Percentiles rank a stretch among this genome's conserved stretches.
Conservation (phyloP, 2,113 vertebrate species). For the Microcebus tavaratra region DNA sequence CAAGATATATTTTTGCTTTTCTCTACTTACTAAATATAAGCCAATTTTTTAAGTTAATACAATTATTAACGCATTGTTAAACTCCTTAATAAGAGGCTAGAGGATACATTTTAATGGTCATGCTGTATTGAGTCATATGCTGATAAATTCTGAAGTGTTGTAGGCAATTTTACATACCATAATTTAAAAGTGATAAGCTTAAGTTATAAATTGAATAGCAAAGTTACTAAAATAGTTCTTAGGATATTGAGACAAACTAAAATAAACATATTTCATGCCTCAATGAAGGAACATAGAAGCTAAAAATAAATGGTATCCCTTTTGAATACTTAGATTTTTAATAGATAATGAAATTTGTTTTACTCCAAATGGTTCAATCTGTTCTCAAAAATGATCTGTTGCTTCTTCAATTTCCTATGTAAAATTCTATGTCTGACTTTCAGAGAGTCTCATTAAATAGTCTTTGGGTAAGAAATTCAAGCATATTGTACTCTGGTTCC, state of each 20-base stretch:
- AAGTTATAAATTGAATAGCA: background rate
- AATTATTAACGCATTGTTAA: background rate
- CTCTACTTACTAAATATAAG: background rate
- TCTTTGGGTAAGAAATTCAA: background rate
- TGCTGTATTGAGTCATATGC: background rate
- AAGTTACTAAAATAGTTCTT: background rate
- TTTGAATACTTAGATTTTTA: background rate
- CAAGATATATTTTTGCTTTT: background rate
- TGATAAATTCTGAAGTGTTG: background rate
- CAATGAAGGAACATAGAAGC: background rate
- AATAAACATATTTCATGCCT: background rate
- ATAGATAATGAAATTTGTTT: background rate
- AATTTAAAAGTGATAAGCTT: background rate
- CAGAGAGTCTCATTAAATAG: background rate
- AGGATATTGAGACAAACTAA: background rate
- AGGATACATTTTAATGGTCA: background rate
- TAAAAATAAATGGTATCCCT: background rate
- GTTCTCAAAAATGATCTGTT: background rate
- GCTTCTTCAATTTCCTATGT: background rate
- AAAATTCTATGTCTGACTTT: background rate
- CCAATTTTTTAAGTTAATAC: background rate
- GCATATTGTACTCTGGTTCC: background rate
- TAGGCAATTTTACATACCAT: background rate
- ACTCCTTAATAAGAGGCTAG: background rate
- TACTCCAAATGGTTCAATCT: background rate